Base-by-base conservation (phyloP, 2,888 invertebrate genomes). In the Campoletis raptor region DNA sequence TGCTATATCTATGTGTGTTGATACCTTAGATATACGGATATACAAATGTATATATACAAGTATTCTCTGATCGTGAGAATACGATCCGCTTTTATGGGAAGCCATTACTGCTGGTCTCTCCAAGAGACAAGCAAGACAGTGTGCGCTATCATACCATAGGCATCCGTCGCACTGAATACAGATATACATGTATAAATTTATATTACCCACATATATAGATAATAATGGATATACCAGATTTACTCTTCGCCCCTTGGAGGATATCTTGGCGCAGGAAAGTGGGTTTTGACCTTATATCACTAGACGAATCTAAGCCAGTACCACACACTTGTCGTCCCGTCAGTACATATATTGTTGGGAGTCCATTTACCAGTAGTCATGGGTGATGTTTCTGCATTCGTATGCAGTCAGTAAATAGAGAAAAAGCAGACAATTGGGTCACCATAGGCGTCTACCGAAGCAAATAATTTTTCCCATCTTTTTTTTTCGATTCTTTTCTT, bases 1-100 rank as follows among this genome's bases (percentile, higher is more conserved):
- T 66, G 52, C 69, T 79, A 64, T 77, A 80, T 80, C 70, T 70
- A 40, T 54, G 64, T 80, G 78, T 81, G 52, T 66, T 52, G 76
- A 79, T 76, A 36, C 45, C 77, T 64, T 67, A 40, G 52, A 52
- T 73, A 69, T 70, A 83, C 77, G 77, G n/a, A 12, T 72, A 61
- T 72, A 64, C 42, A 72, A 24, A 18, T 67, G 42, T 45, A 48
- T 30, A n/a, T 76, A 70, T 52, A 77, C 83, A 80, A 76, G 77
- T 86, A 85, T 86, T 85, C 86, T 86, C 69, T 86, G 88, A 89
- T 89, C 89, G 89, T 89, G 89, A 89, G 89, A 89, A 89, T 89
- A 85, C 88, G 89, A 89, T 89, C 87, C 85, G 88, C 89, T 89
- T 88, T 88, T 89, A 89, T 89, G 89, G 89, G 88, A 86, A 87